Base-by-base conservation (phyloP, 1,140 invertebrate genomes). In the Procambarus virginalis region DNA sequence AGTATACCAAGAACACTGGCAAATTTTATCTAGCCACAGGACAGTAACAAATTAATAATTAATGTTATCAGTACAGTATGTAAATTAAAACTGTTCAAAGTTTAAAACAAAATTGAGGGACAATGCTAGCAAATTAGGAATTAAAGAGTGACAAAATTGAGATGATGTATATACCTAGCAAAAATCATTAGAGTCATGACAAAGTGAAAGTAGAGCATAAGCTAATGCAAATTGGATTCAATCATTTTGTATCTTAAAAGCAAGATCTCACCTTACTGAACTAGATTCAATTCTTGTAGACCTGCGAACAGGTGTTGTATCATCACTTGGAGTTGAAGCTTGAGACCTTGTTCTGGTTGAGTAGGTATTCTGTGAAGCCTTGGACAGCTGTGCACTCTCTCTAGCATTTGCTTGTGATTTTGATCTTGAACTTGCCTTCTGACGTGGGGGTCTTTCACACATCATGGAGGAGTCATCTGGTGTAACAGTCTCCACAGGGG, bases 271-370 rank as follows among this genome's bases (percentile, higher is more conserved):
- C 68, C 68, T 73, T 6, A n/a, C 22, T 34, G 68, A 34, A 73
- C n/a, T 34, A 9, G 68, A 34, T 20, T 73, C 68, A 73, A 73
- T 73, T 73, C 68, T 73, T 73, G 68, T 22, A 22, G 68, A 73
- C 68, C 68, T 73, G 22, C 68, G 68, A 73, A 73, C 68, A 34
- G 68, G 68, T 73, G 68, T 73, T 4, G 68, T 34, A 73, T 73
- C 68, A 14, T 73, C 68, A 34, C 68, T 73, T 73, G 68, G 8
- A 5, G 68, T 73, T 73, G 22, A 73, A 73, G 10, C 68, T 34
- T 34, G 20, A 34, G 68, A 73, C 2, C 68, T 68, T 68, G 64
- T 17, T n/a, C 64, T 12, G 12, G 64, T 68, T 20, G 10, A 17
- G 12, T 68, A 5, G 10, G 64, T 12, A 20, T 10, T 17, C 14